Evolutionary conservation across 2,888 invertebrate genomes (phyloP).

Genomic region (Plutella xylostella): DNA sequence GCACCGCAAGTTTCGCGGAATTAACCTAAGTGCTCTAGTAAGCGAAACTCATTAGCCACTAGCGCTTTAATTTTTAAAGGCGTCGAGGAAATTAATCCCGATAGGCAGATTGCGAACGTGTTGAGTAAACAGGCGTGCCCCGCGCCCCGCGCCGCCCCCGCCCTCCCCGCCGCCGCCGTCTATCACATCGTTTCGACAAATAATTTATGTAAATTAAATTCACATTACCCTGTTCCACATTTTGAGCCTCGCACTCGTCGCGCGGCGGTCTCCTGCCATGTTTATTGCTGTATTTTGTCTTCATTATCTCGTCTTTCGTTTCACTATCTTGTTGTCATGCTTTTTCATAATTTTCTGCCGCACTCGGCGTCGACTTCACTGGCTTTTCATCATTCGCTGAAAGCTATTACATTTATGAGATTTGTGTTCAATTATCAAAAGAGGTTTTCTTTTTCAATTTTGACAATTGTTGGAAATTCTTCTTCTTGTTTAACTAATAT

Average conservation of each 20-base stretch:
- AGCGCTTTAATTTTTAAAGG: conserved; percentile 24
- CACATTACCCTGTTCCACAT: conserved; percentile 55
- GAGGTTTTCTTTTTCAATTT: too few relatives aligned
- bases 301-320: conserved; percentile 46
- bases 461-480: too few relatives aligned
- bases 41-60: conserved; percentile 3
- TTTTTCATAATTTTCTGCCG: conserved; percentile 41
- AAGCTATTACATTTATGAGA: conserved; percentile 32
- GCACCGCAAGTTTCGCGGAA: too few relatives aligned
- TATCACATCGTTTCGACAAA: conserved; percentile 38
- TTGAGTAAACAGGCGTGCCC: conserved; percentile 44
- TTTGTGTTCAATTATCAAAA: too few relatives aligned
- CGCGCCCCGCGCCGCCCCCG: conserved; percentile 25
- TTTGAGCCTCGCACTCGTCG: conserved; percentile 35
- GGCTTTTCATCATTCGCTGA: conserved; percentile 31
- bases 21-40: conserved; percentile 1
- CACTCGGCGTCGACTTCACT: conserved; percentile 27
- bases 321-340: conserved; percentile 32
- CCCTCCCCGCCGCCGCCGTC: conserved; percentile 16
- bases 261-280: conserved; percentile 50
- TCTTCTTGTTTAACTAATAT: too few relatives aligned
- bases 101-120: conserved; percentile 32
- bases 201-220: conserved; percentile 67
- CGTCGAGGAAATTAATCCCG: conserved; percentile 46
- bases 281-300: conserved; percentile 55